A percentile compares a stretch with the other conserved stretches of the same genome.
Conservation (phyloP, 2,113 vertebrate species). For the Sclerurus mexicanus region DNA sequence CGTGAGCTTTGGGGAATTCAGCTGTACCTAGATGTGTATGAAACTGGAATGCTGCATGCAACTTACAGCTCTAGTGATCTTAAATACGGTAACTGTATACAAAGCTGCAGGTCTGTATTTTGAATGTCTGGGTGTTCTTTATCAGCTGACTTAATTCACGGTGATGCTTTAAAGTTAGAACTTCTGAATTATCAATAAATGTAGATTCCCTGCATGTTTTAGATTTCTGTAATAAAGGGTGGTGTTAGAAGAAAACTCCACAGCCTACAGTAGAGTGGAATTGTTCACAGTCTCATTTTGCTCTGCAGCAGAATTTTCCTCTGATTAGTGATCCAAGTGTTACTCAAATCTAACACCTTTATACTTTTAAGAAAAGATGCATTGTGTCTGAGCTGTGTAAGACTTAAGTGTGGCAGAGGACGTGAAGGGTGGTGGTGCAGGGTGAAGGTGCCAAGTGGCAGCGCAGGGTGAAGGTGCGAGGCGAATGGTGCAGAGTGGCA, state of each 20-base stretch:
- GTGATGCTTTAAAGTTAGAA: neutral
- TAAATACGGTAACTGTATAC: neutral
- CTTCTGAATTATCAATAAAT: neutral
- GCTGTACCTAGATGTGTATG: neutral
- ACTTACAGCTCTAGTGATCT: neutral
- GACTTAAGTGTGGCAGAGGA: neutral
- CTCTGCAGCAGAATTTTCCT: neutral
- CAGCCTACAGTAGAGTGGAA: neutral
- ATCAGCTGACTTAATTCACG: neutral
- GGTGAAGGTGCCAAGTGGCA: too few species aligned
- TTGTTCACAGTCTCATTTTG: neutral
- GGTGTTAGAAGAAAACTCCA: neutral
- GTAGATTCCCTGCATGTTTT: neutral
- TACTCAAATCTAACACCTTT: neutral
- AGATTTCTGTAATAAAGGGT: neutral
- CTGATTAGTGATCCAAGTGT: neutral
- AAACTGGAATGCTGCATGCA: neutral
- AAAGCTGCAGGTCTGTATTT: neutral
- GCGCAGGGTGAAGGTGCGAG: too few species aligned
- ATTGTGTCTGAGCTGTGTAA: rapidly evolving
- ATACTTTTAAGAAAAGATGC: neutral
- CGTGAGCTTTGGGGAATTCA: neutral
- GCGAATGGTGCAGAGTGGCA: too few species aligned
- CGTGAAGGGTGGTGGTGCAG: neutral
- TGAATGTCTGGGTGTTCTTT: neutral